These are phyloP conservation scores for Rattus rattus DNA, from an alignment of 2,113 vertebrate genomes.

Conservation along the genomic window DNA sequence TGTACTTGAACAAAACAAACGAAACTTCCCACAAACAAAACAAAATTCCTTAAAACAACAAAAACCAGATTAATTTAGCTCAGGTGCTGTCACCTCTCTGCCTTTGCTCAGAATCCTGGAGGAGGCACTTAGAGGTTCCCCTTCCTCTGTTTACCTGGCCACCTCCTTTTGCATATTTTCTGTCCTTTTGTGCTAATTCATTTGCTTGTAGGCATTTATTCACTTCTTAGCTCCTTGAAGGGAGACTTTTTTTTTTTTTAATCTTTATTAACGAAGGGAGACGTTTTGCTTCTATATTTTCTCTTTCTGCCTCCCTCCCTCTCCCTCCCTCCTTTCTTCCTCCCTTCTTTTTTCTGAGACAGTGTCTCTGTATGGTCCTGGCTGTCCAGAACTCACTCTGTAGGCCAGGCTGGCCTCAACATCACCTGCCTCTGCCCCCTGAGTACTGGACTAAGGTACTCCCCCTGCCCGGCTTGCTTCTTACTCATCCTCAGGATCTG, in stretches of 20 bases:
- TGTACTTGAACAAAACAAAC: slow-evolving; percentile 17
- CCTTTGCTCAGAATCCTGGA: not conserved
- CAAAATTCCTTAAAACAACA: not conserved
- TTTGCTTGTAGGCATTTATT: slow-evolving; percentile 16
- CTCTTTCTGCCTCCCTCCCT: not conserved
- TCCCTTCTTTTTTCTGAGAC: not conserved
- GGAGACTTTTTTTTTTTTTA: not conserved
- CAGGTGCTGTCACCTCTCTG: not conserved
- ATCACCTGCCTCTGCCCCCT: not conserved
- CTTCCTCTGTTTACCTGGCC: not conserved
- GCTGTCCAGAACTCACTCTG: not conserved
- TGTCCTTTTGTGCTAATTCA: not conserved
- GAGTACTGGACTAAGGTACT: not conserved
- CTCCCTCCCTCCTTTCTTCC: too few species aligned
- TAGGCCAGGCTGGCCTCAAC: not conserved
- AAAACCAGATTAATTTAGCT: not conserved
- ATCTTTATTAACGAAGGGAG: not conserved
- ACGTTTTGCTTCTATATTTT: not conserved
- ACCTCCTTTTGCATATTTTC: slow-evolving; percentile 1
- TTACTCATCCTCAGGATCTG: not conserved
- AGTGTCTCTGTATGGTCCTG: not conserved
- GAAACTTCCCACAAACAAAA: not conserved
- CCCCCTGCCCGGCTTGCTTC: not conserved
- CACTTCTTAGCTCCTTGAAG: not conserved
- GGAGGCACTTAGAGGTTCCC: not conserved